Evolutionary conservation across 2,888 invertebrate species (phyloP).

Genomic region (Diploptera punctata): DNA sequence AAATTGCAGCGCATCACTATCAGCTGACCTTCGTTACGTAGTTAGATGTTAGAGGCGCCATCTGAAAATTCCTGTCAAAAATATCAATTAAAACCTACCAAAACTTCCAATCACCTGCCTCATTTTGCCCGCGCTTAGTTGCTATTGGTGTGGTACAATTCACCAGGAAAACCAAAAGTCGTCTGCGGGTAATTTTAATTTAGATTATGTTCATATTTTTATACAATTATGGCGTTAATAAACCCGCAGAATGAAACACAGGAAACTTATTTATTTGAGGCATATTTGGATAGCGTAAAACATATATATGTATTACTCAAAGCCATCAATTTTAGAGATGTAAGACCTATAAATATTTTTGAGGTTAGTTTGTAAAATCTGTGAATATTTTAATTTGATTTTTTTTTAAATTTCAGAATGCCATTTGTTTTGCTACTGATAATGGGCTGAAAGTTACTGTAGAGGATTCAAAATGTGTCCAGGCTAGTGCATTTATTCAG

Average conservation of each 20-base stretch:
- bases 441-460: slow-evolving; percentile 90
- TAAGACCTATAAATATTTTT: slow-evolving; percentile 52
- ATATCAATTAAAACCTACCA: too few species aligned
- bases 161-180: too few species aligned
- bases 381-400: slow-evolving; percentile 4
- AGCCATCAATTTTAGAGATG: slow-evolving; percentile 88
- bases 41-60: too few species aligned
- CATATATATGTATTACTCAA: slow-evolving; percentile 80
- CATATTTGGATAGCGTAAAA: slow-evolving; percentile 83
- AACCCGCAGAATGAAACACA: slow-evolving; percentile 21
- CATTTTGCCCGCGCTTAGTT: too few species aligned
- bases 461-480: slow-evolving; percentile 90
- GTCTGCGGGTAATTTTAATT: too few species aligned
- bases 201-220: too few species aligned
- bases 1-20: too few species aligned
- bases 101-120: too few species aligned
- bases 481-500: slow-evolving; percentile 89
- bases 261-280: slow-evolving; percentile 69
- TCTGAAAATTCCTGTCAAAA: too few species aligned
- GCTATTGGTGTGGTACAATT: too few species aligned
- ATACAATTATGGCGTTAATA: too few species aligned
- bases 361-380: neutral
- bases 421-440: slow-evolving; percentile 79
- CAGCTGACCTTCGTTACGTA: too few species aligned
- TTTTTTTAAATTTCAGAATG: slow-evolving; percentile 65